phyloP scores from a whole-genome alignment of 2,113 vertebrate genomes.

The Axis porcinus region DNA sequence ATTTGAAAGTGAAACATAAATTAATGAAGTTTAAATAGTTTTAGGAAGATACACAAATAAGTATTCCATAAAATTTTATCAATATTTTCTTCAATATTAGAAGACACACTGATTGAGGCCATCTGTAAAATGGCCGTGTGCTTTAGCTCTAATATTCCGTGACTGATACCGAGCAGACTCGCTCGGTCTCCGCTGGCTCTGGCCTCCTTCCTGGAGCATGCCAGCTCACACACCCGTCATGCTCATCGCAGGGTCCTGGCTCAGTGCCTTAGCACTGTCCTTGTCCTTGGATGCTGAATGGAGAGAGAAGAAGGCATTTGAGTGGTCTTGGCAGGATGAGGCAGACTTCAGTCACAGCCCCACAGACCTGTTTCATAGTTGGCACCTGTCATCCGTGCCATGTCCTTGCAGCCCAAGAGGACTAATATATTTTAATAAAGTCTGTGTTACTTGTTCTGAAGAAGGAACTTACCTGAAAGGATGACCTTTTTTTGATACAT shows the following conservation, averaged over 20 bases:
- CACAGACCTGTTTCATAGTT: background rate
- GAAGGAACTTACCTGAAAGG: constrained; percentile 55
- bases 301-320: background rate
- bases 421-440: constrained; percentile 30
- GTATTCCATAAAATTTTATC: background rate
- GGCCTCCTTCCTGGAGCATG: background rate
- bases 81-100: background rate
- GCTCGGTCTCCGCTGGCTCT: background rate
- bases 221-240: background rate
- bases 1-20: constrained; percentile 34
- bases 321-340: background rate
- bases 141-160: background rate
- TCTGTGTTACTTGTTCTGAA: constrained; percentile 53
- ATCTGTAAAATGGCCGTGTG: background rate
- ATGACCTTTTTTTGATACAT: constrained; percentile 40
- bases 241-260: background rate
- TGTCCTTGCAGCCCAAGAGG: background rate
- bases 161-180: background rate
- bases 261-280: background rate
- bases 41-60: constrained; percentile 25
- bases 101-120: background rate
- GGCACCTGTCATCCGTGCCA: background rate
- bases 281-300: background rate
- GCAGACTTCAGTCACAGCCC: background rate
- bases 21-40: constrained; percentile 41